A percentile compares a stretch with the other conserved stretches of the same genome.
These are phyloP conservation scores for Tenthredo livida DNA, from an alignment of 2,888 invertebrate genomes.

Conservation along the genomic window DNA sequence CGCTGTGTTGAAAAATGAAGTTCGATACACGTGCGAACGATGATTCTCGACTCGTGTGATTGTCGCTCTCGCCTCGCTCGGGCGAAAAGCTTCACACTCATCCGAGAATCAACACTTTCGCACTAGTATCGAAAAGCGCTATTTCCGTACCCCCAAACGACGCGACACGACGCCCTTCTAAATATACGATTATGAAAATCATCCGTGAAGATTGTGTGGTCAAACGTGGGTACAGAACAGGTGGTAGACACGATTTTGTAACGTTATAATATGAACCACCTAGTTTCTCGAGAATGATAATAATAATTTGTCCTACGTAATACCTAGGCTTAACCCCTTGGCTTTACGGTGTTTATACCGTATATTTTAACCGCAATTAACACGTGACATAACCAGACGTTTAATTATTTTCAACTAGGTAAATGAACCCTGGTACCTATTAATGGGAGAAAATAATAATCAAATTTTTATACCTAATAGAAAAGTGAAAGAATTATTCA, in stretches of 20 bases:
- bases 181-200: slow-evolving; percentile 11
- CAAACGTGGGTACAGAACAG: slow-evolving; percentile 20
- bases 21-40: no score
- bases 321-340: not conserved
- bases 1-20: no score
- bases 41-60: no score
- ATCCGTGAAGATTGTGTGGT: not conserved
- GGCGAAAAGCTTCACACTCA: no score
- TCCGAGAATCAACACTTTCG: no score
- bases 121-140: no score
- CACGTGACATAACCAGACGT: not conserved
- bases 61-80: no score
- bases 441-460: no score
- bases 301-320: not conserved
- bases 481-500: no score
- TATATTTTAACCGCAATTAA: slow-evolving; percentile 13
- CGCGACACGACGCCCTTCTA: no score
- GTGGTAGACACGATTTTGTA: not conserved
- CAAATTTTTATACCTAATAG: no score
- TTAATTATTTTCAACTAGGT: not conserved
- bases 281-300: not conserved
- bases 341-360: not conserved
- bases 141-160: no score
- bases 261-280: not conserved
- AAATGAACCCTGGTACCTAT: not conserved